phyloP scores from a whole-genome alignment of 1,140 invertebrate species.

The Formica exsecta region DNA sequence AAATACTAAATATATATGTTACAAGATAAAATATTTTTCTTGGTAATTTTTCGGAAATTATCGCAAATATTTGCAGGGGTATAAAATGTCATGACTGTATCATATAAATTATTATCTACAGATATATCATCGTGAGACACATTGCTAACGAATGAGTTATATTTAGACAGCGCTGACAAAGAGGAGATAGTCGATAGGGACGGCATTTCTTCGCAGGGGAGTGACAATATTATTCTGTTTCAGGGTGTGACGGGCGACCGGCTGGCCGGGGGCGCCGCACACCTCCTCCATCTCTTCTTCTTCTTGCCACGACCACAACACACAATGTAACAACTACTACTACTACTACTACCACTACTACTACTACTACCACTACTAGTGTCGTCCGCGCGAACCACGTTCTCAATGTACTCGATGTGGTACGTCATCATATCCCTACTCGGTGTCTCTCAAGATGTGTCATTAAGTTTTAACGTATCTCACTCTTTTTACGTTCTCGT shows the following conservation, averaged over 20 bases:
- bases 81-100: not conserved
- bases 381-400: constrained; percentile 85
- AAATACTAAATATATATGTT: not conserved
- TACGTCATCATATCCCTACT: constrained; percentile 85
- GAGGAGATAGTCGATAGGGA: constrained; percentile 67
- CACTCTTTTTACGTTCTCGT: constrained; percentile 80
- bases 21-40: not conserved
- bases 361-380: constrained; percentile 82
- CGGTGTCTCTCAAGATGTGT: constrained; percentile 84
- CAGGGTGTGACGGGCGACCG: constrained; percentile 87
- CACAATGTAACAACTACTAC: constrained; percentile 85
- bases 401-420: constrained; percentile 86
- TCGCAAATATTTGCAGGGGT: not conserved
- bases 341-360: constrained; percentile 78
- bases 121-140: not conserved
- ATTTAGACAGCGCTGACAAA: constrained; percentile 55
- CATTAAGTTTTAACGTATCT: constrained; percentile 79
- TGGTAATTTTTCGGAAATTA: not conserved
- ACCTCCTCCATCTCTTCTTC: constrained; percentile 85
- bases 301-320: constrained; percentile 85
- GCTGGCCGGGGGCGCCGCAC: constrained; percentile 86
- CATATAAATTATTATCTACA: constrained; percentile 27
- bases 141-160: constrained; percentile 21
- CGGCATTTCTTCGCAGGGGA: constrained; percentile 77
- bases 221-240: constrained; percentile 86